Conservation (phyloP, 2,797 vertebrate species). For the Neomorphus geoffroyi region DNA sequence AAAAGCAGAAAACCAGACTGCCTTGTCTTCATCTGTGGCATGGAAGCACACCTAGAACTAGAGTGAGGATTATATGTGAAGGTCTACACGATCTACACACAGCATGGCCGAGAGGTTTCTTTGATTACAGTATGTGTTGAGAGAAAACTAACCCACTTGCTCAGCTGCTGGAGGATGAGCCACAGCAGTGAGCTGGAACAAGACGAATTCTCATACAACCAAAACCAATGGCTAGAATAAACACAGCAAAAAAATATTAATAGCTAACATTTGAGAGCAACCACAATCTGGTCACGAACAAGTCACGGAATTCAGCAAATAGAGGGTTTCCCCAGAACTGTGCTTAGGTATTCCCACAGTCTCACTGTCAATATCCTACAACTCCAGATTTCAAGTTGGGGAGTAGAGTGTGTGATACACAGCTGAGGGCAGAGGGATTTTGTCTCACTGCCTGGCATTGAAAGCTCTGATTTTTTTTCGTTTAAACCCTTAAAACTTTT, state of each 20-base stretch:
- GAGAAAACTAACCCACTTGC: not conserved
- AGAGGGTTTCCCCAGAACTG: not conserved
- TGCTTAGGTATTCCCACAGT: not conserved
- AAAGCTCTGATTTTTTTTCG: not conserved
- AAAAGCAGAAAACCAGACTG: not conserved
- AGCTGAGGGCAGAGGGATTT: not conserved
- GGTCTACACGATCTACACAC: not conserved
- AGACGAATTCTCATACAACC: not conserved
- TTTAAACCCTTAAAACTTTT: conserved; percentile 13
- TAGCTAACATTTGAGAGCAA: not conserved
- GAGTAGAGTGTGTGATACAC: not conserved
- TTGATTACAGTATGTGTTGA: not conserved
- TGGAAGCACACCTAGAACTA: not conserved
- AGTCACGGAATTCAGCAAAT: not conserved
- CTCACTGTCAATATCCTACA: not conserved
- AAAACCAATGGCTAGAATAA: not conserved
- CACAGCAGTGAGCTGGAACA: not conserved
- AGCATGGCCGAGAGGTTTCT: not conserved
- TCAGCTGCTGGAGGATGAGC: not conserved
- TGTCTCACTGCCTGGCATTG: not conserved
- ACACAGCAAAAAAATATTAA: not conserved
- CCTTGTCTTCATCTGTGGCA: not conserved
- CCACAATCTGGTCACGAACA: not conserved
- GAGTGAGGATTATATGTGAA: not conserved
- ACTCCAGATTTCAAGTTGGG: not conserved